These are phyloP conservation scores for Ancistrus triradiatus DNA, from an alignment of 2,113 vertebrate species.

Conservation along the genomic window DNA sequence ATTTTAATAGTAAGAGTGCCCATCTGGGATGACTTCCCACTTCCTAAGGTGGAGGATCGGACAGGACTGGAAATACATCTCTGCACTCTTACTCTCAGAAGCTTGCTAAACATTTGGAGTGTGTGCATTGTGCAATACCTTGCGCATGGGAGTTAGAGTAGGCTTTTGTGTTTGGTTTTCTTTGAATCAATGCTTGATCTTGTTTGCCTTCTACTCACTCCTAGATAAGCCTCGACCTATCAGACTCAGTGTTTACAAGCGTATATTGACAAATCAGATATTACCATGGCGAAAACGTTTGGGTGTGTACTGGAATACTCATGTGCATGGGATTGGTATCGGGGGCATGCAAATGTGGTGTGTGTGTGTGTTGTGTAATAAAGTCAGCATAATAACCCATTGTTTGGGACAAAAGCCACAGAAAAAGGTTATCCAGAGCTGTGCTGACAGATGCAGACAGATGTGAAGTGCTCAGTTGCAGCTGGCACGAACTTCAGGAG, in stretches of 20 bases:
- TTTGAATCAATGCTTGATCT: slow-evolving; percentile 15
- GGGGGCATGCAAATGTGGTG: no score
- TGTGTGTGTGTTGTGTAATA: slow-evolving; percentile 16
- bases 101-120: slow-evolving; percentile 17
- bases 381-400: slow-evolving; percentile 47
- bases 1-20: slow-evolving; percentile 16
- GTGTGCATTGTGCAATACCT: slow-evolving; percentile 13
- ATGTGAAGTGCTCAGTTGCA: slow-evolving; percentile 59
- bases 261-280: slow-evolving; percentile 28
- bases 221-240: no score
- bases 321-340: slow-evolving; percentile 23
- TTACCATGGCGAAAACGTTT: slow-evolving; percentile 31
- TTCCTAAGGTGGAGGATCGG: no score
- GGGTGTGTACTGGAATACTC: slow-evolving; percentile 19
- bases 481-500: slow-evolving; percentile 61
- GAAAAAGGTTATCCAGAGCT: slow-evolving; percentile 49
- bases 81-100: slow-evolving; percentile 12
- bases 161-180: slow-evolving; percentile 24
- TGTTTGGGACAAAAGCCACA: slow-evolving; percentile 53
- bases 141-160: slow-evolving; percentile 43
- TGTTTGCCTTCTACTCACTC: slow-evolving; percentile 30
- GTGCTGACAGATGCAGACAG: slow-evolving; percentile 69
- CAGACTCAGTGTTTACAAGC: no score
- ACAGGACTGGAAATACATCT: no score
- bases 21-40: slow-evolving; percentile 1